Conservation (phyloP, 2,113 vertebrate species). For the Passer domesticus region DNA sequence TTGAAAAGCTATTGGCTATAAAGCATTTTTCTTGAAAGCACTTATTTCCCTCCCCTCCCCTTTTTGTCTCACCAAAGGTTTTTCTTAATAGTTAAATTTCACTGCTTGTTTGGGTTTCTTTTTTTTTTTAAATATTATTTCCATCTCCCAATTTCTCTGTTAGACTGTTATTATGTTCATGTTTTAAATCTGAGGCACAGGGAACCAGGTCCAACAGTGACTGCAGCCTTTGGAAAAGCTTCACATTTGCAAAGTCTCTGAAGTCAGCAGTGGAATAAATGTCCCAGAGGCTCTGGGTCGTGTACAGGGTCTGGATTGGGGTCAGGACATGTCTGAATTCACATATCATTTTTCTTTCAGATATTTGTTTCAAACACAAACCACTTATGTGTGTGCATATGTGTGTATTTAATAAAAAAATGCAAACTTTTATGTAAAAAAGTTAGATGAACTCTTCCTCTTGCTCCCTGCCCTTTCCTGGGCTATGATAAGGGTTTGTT, state of each 20-base stretch:
- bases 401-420: neutral
- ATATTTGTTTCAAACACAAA: neutral
- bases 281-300: neutral
- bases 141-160: neutral
- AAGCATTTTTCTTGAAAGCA: neutral
- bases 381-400: neutral
- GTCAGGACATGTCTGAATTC: neutral
- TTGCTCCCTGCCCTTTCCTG: neutral
- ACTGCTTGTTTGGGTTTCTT: neutral
- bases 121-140: neutral
- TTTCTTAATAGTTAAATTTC: neutral
- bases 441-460: neutral
- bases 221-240: neutral
- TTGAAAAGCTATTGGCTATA: neutral
- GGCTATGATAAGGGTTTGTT: neutral
- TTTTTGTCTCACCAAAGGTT: neutral
- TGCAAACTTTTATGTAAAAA: neutral
- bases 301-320: neutral
- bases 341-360: fast-evolving
- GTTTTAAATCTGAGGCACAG: neutral
- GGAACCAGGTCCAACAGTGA: neutral
- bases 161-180: neutral
- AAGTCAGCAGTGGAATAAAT: neutral
- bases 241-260: neutral
- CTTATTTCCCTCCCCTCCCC: fast-evolving